Evolutionary conservation across 2,888 invertebrate genomes (phyloP), one percentile per base, ranked within the genome.

Genomic region (Caenorhabditis sp.): DNA sequence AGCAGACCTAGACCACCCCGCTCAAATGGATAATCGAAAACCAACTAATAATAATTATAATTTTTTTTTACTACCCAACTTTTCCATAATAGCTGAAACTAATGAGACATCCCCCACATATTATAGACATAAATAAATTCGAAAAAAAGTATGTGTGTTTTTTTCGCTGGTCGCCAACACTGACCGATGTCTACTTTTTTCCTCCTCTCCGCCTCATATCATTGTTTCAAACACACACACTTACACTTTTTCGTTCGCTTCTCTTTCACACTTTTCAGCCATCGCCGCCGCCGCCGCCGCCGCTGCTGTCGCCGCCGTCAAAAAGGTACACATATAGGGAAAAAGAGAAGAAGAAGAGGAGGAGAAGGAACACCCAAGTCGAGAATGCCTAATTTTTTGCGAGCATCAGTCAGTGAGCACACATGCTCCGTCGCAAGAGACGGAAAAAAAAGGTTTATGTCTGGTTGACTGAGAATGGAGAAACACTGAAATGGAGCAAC

Each of bases 291-390:
- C 8, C 43, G n/a, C n/a, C n/a, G n/a, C n/a, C n/a, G n/a, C n/a
- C n/a, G n/a, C n/a, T n/a, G n/a, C n/a, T n/a, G n/a, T n/a, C n/a
- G n/a, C n/a, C n/a, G n/a, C n/a, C n/a, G n/a, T n/a, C n/a, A n/a
- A n/a, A n/a, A n/a, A n/a, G n/a, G n/a, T n/a, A n/a, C n/a, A n/a
- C n/a, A n/a, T n/a, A n/a, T n/a, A n/a, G n/a, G 43, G 17, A 43
- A 43, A 43, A 43, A 43, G 26, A 31, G 5, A 58, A n/a, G 4
- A 58, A 31, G 4, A 58, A 58, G 36, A 58, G 20, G 58, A 58
- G 21, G 58, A 31, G 31, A 17, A 31, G 31, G 58, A 31, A 58
- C n/a, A 58, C 43, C 43, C 43, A 43, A 43, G 43, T 43, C 12
- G 43, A 43, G 43, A 43, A 43, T 43, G 43, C 43, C 43, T 43